Conservation (phyloP, 2,797 vertebrate species). For the Manis crassicaudata region DNA sequence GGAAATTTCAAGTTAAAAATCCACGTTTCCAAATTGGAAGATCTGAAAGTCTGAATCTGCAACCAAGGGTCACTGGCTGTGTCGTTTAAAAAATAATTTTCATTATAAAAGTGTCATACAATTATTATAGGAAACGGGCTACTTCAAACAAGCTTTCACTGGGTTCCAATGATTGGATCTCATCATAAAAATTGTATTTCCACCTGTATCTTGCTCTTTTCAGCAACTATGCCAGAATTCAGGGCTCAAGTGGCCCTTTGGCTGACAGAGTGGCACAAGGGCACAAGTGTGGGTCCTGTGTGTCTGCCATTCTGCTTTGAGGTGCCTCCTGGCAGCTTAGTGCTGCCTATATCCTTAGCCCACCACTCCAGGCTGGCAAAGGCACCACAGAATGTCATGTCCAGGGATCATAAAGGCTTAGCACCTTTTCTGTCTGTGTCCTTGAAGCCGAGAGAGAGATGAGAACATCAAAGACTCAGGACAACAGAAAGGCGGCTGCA, state of each 20-base stretch:
- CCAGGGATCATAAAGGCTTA: not conserved
- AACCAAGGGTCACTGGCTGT: not conserved
- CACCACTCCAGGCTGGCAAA: not conserved
- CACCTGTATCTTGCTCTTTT: not conserved
- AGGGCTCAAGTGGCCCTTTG: not conserved
- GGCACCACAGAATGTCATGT: not conserved
- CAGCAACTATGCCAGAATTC: not conserved
- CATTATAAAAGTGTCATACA: not conserved
- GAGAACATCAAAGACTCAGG: not conserved
- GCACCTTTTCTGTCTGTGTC: not conserved
- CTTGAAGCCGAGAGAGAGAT: not conserved
- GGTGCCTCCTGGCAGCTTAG: not conserved
- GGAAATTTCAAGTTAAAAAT: constrained; percentile 30
- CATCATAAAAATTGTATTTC: not conserved
- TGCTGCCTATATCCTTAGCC: not conserved
- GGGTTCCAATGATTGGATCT: not conserved
- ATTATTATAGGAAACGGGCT: not conserved
- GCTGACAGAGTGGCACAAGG: not conserved
- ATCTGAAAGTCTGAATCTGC: not conserved
- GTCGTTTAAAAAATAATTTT: not conserved
- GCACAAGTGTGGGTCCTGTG: not conserved
- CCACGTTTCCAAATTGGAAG: not conserved
- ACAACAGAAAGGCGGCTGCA: not conserved
- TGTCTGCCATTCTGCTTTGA: not conserved
- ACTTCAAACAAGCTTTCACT: not conserved